Evolutionary conservation across 1,140 invertebrate species (phyloP), one percentile per base, ranked within the genome.

Genomic region (Hylaeus anthracinus): DNA sequence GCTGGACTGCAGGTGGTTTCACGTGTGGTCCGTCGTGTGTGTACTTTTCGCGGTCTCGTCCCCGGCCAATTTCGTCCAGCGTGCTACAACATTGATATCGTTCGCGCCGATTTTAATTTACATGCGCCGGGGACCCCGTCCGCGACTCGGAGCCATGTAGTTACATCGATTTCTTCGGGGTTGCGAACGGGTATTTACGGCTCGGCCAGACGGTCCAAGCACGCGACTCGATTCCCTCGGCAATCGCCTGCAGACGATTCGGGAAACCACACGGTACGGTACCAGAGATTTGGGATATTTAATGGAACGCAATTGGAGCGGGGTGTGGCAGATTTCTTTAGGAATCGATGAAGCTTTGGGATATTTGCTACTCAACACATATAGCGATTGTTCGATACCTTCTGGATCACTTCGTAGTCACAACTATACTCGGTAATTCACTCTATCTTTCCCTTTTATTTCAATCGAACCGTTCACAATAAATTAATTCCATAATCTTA

Each of bases 1-100:
- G 79, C 82, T 6, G 69, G 80, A 85, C 85, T 80, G 84, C 86
- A 86, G 86, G 84, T 88, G 82, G 72, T 86, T 86, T 81, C 74
- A 58, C 87, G 89, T 88, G 88, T 89, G 89, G 87, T 90, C 88
- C 77, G 39, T 15, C 51, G 73, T 86, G 84, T 86, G 84, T 86
- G 76, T 82, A 79, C 60, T 75, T 74, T 80, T 74, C 77, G 58
- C 41, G n/a, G 9, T 1, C 26, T 26, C 9, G 51, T 60, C 5
- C 26, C 37, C 6, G 60, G 39, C 12, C 53, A 77, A 86, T 86
- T 72, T 75, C 56, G 41, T 75, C 26, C 41, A 37, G 8, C 55
- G 51, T 53, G 45, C 12, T 15, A 45, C 55, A 53, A 51, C 75
- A 15, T 63, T 53, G 48, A 51, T 58, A 69, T 53, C 56, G 37